Evolutionary conservation across 37 sponge, comb jelly and placozoan species (phyloP).

Genomic region (Eunapius fragilis): DNA sequence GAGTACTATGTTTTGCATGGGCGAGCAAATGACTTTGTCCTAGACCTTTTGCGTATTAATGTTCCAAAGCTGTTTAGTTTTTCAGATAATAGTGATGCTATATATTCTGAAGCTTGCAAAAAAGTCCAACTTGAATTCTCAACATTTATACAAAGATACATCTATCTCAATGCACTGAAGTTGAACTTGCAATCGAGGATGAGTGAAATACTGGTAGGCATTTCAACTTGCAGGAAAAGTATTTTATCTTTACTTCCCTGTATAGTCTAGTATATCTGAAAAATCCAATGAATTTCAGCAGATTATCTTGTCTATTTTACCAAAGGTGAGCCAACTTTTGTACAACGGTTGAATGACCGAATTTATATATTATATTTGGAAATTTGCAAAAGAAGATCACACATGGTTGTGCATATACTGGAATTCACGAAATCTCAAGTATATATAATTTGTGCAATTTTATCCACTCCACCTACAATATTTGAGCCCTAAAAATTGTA

Average conservation of each 20-base stretch:
- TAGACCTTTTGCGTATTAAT: constrained; percentile 42
- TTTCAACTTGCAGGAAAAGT: neutral
- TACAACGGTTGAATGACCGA: no score
- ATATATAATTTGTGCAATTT: no score
- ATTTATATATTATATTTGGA: no score
- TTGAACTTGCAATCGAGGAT: neutral
- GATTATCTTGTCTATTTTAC: no score
- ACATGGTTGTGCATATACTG: no score
- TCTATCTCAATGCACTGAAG: constrained; percentile 3
- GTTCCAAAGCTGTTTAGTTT: constrained; percentile 42
- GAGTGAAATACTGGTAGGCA: constrained; percentile 5
- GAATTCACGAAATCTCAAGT: no score
- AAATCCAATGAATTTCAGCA: no score
- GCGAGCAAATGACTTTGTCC: constrained; percentile 30
- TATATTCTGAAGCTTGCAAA: neutral
- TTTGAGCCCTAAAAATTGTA: no score
- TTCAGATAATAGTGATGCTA: neutral
- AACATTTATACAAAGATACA: constrained; percentile 8
- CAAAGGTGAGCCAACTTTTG: no score
- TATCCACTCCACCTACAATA: no score
- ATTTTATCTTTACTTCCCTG: neutral
- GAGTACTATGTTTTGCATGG: constrained; percentile 7
- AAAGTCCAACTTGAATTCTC: neutral
- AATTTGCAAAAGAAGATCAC: no score
- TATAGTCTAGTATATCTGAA: no score